These are phyloP conservation scores for Martes martes DNA, from an alignment of 2,113 vertebrate species.

Conservation along the genomic window DNA sequence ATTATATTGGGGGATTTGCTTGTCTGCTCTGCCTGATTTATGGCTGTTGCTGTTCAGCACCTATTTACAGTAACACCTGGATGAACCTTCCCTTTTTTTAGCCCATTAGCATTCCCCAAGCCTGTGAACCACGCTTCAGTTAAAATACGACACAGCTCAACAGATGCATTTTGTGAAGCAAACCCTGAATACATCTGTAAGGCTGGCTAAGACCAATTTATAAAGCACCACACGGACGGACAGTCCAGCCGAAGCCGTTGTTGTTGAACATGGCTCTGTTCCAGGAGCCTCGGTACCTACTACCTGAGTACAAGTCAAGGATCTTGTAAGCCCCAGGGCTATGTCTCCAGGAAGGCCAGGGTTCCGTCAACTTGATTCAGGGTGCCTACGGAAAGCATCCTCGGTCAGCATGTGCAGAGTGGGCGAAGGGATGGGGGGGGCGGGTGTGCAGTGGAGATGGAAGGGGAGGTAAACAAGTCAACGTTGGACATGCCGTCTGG, in stretches of 20 bases:
- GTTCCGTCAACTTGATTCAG: background rate
- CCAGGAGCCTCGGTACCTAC: background rate
- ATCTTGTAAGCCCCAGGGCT: background rate
- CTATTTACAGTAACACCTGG: slow-evolving; percentile 72
- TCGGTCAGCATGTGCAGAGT: background rate
- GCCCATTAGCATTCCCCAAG: slow-evolving; percentile 65
- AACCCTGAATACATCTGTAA: slow-evolving; percentile 60
- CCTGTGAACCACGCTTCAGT: slow-evolving; percentile 62
- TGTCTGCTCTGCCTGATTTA: slow-evolving; percentile 78
- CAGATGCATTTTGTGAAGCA: slow-evolving; percentile 45
- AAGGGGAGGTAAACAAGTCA: background rate
- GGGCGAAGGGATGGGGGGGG: fast-evolving
- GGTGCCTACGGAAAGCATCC: background rate
- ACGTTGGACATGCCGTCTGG: background rate
- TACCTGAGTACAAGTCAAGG: background rate
- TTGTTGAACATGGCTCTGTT: slow-evolving; percentile 29
- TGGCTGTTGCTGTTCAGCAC: slow-evolving; percentile 62
- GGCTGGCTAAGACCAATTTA: background rate
- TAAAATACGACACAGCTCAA: slow-evolving; percentile 40
- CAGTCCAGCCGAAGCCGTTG: background rate
- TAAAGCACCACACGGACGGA: background rate
- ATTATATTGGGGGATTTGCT: slow-evolving; percentile 65
- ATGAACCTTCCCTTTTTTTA: slow-evolving; percentile 28
- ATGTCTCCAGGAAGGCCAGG: background rate
- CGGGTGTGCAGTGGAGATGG: fast-evolving